Base-by-base conservation (phyloP, 2,797 vertebrate genomes). In the Esox masquinongy region DNA sequence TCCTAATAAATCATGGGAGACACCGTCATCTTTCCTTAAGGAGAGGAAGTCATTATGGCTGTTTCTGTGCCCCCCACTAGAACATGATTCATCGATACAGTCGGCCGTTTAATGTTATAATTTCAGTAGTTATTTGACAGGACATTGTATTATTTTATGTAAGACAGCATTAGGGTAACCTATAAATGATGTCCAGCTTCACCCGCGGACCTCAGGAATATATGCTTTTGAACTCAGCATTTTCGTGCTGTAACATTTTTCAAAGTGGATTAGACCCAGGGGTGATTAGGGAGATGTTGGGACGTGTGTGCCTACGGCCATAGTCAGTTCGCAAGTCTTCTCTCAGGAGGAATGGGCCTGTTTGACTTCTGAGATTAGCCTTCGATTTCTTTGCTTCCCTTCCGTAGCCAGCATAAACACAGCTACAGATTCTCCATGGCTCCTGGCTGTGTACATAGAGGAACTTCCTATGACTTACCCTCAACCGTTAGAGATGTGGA, bases 251-350 rank as follows among this genome's bases (percentile, higher is more conserved):
- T 84, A 87, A 83, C 88, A 81, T 68, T 88, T 85, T 89, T 83
- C 74, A 85, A 86, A 89, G 85, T 86, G 86, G 88, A 88, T 80
- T 83, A 15, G 70, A 79, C 80, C 85, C 70, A 14, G 80, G 75
- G 85, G 85, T 84, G 88, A 84, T 91, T 87, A 82, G 85, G 80
- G 87, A 85, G 86, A 90, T 88, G 89, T 84, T 84, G 67, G 79
- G 85, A 88, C 89, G 87, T 82, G 90, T 77, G 84, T 77, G 70
- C 75, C 79, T 83, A 79, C 78, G 82, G 86, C 84, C 77, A 76
- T n/a, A 53, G 74, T 82, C 83, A 83, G 85, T 81, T 86, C 86
- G 86, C 84, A 87, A 83, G 71, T 87, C 83, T 88, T 88, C 80
- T 88, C 82, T 72, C 29, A 59, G 79, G 80, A 83, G 77, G 53